Percentiles rank a stretch among this genome's conserved stretches.
Evolutionary conservation across 2,888 invertebrate genomes (phyloP).

Genomic region (Ceriagrion tenellum): DNA sequence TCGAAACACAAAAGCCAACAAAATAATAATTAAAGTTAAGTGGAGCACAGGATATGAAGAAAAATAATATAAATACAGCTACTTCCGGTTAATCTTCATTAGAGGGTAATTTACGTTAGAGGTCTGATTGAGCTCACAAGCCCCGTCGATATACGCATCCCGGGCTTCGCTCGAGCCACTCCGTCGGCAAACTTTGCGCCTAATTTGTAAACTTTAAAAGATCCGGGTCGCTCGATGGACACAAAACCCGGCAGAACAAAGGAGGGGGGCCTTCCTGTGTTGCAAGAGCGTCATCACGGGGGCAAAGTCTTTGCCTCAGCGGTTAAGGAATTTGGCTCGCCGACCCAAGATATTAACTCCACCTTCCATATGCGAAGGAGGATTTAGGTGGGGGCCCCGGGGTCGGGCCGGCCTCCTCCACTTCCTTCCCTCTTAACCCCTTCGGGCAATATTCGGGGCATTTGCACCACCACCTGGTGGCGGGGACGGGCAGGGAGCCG

Average conservation of each 20-base stretch:
- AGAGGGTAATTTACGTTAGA: background rate
- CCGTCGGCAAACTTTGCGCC: background rate
- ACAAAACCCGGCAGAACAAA: background rate
- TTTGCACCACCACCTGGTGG: background rate
- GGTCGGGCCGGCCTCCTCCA: background rate
- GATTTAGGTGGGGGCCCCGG: background rate
- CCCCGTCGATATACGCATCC: background rate
- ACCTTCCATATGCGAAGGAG: background rate
- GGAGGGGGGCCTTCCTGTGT: background rate
- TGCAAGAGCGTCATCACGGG: background rate
- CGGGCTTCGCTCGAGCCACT: background rate
- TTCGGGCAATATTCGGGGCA: background rate
- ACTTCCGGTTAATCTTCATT: background rate
- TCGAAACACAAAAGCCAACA: background rate
- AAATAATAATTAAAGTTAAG: background rate
- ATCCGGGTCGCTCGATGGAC: background rate
- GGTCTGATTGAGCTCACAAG: background rate
- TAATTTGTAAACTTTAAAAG: conserved; percentile 26
- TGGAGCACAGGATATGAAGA: background rate
- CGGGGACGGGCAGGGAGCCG: background rate
- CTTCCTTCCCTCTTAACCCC: background rate
- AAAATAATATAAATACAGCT: background rate
- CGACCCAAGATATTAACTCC: background rate
- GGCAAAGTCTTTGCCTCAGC: background rate
- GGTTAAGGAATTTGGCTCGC: conserved; percentile 19